Percentiles rank a stretch among this genome's conserved stretches.
Evolutionary conservation across 2,113 vertebrate species (phyloP).

Genomic region (Misgurnus mizolepis): DNA sequence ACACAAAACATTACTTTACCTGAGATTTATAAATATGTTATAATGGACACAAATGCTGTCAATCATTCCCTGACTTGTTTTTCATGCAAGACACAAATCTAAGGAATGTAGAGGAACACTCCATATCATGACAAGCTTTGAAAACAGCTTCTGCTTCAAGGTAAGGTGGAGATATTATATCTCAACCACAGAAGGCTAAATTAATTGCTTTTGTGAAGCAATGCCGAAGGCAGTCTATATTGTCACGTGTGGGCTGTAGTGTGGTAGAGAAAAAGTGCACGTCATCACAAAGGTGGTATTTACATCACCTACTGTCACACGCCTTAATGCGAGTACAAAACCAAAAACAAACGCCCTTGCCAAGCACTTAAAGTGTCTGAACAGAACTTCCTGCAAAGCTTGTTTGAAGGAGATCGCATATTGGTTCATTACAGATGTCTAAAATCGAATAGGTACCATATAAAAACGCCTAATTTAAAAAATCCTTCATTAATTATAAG

Average conservation of each 20-base stretch:
- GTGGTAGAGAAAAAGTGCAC: not conserved
- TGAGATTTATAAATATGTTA: not conserved
- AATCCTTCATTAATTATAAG: too few relatives aligned
- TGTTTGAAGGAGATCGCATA: too few relatives aligned
- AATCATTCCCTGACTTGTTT: not conserved
- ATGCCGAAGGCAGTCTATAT: not conserved
- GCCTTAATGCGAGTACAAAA: not conserved
- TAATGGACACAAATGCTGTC: not conserved
- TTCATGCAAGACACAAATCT: not conserved
- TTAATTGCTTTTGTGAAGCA: conserved; percentile 12
- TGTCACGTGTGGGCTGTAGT: not conserved
- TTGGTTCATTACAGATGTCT: too few relatives aligned
- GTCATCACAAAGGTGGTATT: not conserved
- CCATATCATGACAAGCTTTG: not conserved
- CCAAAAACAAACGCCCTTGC: too few relatives aligned
- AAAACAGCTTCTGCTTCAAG: conserved; percentile 1
- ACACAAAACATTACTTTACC: too few relatives aligned
- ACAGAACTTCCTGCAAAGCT: too few relatives aligned
- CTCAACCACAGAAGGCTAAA: conserved; percentile 11
- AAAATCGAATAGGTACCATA: too few relatives aligned
- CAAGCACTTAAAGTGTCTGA: too few relatives aligned
- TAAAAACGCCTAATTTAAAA: too few relatives aligned
- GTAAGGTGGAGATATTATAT: conserved; percentile 2
- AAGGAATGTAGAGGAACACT: not conserved
- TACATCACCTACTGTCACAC: not conserved